phyloP scores from a whole-genome alignment of 2,888 invertebrate species.

The Dynastes hyllus region DNA sequence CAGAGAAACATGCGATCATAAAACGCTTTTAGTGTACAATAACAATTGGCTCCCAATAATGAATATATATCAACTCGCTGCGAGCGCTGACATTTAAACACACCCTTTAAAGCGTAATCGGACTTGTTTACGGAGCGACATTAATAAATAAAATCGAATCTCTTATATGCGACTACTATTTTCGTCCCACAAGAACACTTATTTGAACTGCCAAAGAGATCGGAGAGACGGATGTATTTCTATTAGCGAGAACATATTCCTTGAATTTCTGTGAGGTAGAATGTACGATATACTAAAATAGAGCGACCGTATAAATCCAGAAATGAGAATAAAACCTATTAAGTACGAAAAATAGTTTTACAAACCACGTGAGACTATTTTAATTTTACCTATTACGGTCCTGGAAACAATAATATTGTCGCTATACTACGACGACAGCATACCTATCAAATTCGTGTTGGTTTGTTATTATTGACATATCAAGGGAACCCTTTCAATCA shows the following conservation, averaged over 20 bases:
- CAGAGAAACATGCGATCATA: conserved; percentile 29
- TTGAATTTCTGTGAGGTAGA: neutral
- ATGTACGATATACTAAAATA: neutral
- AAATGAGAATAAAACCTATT: neutral
- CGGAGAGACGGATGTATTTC: neutral
- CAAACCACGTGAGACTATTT: neutral
- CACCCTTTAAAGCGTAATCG: conserved; percentile 23
- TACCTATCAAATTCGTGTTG: neutral
- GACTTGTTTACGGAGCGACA: conserved; percentile 32
- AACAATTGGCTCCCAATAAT: conserved; percentile 36
- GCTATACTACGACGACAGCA: neutral
- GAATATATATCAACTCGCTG: conserved; percentile 28
- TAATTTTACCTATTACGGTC: conserved; percentile 3
- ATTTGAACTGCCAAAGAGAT: neutral
- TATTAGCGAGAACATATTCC: neutral
- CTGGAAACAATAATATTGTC: neutral
- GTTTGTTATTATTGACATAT: conserved; percentile 5
- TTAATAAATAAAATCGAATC: conserved; percentile 41
- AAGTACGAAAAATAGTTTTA: neutral
- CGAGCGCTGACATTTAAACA: conserved; percentile 36
- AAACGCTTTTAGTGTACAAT: conserved; percentile 44
- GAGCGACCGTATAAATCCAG: neutral
- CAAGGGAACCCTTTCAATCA: neutral
- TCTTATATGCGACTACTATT: conserved; percentile 15
- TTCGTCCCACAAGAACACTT: conserved; percentile 24